Conservation (phyloP, 2,797 vertebrate species). For the Lophius americanus region DNA sequence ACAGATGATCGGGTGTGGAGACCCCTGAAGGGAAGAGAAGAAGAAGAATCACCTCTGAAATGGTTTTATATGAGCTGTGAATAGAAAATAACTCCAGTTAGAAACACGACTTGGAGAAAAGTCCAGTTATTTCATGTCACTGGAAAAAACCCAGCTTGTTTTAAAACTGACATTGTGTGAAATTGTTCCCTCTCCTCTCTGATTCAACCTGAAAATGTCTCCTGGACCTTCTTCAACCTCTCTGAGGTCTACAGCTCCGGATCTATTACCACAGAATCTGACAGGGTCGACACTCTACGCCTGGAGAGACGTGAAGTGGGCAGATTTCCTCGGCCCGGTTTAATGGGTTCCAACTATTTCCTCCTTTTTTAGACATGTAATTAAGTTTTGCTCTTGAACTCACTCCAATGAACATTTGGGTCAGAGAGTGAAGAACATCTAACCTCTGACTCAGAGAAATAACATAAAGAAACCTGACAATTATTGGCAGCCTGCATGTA, state of each 20-base stretch:
- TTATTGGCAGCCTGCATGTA: no score
- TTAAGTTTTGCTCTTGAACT: slow-evolving; percentile 71
- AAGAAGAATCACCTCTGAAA: no score
- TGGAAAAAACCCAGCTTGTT: slow-evolving; percentile 31
- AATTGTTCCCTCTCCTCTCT: slow-evolving; percentile 31
- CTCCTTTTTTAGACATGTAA: slow-evolving; percentile 64
- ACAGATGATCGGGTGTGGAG: no score
- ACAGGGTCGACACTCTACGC: slow-evolving; percentile 26
- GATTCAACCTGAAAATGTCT: slow-evolving; percentile 42
- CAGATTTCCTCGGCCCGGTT: slow-evolving; percentile 29
- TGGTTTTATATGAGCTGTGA: no score
- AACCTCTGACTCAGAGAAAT: not conserved
- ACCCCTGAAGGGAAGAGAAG: no score
- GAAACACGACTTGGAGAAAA: no score
- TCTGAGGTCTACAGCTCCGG: slow-evolving; percentile 34
- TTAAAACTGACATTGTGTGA: slow-evolving; percentile 34
- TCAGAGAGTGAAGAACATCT: slow-evolving; percentile 50
- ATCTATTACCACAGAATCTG: slow-evolving; percentile 41
- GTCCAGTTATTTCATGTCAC: not conserved
- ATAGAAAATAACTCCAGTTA: no score
- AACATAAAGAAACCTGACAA: no score
- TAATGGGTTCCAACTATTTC: slow-evolving; percentile 57
- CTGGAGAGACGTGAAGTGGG: slow-evolving; percentile 56
- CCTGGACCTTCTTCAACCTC: slow-evolving; percentile 19
- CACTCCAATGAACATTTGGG: slow-evolving; percentile 38